Base-by-base conservation (phyloP, 2,888 invertebrate genomes). In the Limnephilus marmoratus region DNA sequence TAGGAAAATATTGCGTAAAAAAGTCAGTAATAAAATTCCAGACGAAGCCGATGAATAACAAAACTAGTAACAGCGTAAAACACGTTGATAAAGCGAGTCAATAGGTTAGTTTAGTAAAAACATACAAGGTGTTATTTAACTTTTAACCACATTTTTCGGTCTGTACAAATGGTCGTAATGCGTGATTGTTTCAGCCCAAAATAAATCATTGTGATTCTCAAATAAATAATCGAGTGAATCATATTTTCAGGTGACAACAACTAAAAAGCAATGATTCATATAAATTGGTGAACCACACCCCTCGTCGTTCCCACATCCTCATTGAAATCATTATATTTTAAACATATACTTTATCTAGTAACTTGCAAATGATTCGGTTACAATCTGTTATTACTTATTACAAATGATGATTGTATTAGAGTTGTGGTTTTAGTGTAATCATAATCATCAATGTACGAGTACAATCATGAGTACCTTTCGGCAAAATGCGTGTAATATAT, bases 291-390 rank as follows among this genome's bases (percentile, higher is more conserved):
- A 83, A 83, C 83, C 83, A 37, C 83, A 24, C 34, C 83, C 37
- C 37, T 37, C 34, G 18, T 83, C 18, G 37, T 37, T 83, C 37
- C 83, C 34, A 83, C 83, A 83, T 83, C 83, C 83, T 83, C 83
- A 83, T 83, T 83, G 37, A 83, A 83, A 83, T 41, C 83, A 83
- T 83, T 37, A 83, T 83, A 37, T 34, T 68, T 68, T 68, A 68
- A 68, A 68, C n/a, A 68, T n/a, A 68, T 68, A 9, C 2, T 68
- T 37, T 83, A 83, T 83, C 37, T 37, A 83, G 9, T n/a, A 68
- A 68, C 9, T 68, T 68, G 37, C 24, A 83, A 83, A 83, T 83
- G 24, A 37, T 83, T 83, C 24, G 34, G 83, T 83, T 83, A 37
- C 15, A 83, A 83, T 31, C 83, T 34, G 24, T 83, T 83, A 34